phyloP scores from a whole-genome alignment of 2,888 invertebrate genomes.

The Leptopilina myrica region DNA sequence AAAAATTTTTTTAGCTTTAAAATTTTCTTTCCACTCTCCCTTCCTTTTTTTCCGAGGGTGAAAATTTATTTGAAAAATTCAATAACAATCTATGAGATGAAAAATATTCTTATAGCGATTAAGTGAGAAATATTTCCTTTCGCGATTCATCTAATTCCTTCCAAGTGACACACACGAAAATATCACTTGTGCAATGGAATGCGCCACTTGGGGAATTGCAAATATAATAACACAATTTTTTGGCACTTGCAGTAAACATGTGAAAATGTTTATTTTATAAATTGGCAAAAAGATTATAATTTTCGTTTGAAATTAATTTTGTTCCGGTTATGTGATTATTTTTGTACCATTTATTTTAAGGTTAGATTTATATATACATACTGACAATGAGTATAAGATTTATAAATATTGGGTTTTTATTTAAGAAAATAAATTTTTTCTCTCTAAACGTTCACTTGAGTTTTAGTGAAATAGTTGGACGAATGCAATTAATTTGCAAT shows the following conservation, averaged over 20 bases:
- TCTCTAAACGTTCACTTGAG: too few species aligned
- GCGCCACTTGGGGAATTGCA: slow-evolving; percentile 20
- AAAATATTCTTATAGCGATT: too few species aligned
- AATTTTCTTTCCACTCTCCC: too few species aligned
- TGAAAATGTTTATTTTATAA: slow-evolving; percentile 18
- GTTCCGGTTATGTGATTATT: not conserved
- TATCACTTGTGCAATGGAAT: slow-evolving; percentile 23
- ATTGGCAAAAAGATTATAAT: not conserved
- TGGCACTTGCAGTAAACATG: not conserved
- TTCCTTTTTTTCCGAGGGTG: too few species aligned
- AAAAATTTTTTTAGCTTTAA: slow-evolving; percentile 3
- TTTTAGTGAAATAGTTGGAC: not conserved
- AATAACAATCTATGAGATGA: too few species aligned
- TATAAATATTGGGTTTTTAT: not conserved
- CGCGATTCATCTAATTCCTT: not conserved
- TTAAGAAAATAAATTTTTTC: too few species aligned
- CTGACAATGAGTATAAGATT: not conserved
- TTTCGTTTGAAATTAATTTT: not conserved
- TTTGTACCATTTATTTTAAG: not conserved
- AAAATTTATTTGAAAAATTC: too few species aligned
- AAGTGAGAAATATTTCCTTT: too few species aligned
- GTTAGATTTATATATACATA: not conserved
- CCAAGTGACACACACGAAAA: slow-evolving; percentile 20
- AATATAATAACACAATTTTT: slow-evolving; percentile 23
- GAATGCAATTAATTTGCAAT: not conserved